Base-by-base conservation (phyloP, 2,797 vertebrate genomes). In the Lutra lutra region DNA sequence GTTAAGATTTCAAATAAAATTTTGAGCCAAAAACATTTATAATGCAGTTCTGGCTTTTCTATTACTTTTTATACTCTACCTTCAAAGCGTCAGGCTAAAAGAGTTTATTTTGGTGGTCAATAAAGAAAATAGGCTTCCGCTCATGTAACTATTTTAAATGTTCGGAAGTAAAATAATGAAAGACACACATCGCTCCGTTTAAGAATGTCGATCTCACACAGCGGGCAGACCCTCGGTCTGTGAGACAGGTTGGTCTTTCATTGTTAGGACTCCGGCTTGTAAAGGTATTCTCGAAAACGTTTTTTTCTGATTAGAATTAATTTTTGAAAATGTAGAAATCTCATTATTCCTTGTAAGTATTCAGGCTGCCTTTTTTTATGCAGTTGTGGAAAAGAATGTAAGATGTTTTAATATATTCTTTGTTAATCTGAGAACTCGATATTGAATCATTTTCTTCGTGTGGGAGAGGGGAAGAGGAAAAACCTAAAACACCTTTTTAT, bases 101-200 rank as follows among this genome's bases (percentile, higher is more conserved):
- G 97, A 99, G 98, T 98, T 99, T 98, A 98, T 99, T 99, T 99
- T 99, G 98, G 93, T 98, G 98, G 98, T 98, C 97, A 98, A 0
- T 87, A 92, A 98, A 97, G 98, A 48, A 98, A 98, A 98, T 98
- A 98, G 97, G 96, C 98, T 98, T 98, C 98, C 98, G 97, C 97
- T 98, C 97, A 94, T 97, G 95, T 98, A 98, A 98, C 98, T 98
- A 98, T 98, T 98, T 98, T 98, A 97, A 98, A 98, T 98, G 98
- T 98, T 98, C 90, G 98, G 98, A 98, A 98, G 86, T 98, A 98
- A 98, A 98, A 98, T 98, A 98, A 98, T 98, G 97, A 94, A 86
- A 98, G 95, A 98, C 92, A 96, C 92, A 97, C 97, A 96, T 98
- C 97, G 93, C 95, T 98, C 98, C 98, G 98, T 98, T 98, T 94